These are phyloP conservation scores for Tursiops truncatus DNA, from an alignment of 2,113 vertebrate genomes.

Conservation along the genomic window DNA sequence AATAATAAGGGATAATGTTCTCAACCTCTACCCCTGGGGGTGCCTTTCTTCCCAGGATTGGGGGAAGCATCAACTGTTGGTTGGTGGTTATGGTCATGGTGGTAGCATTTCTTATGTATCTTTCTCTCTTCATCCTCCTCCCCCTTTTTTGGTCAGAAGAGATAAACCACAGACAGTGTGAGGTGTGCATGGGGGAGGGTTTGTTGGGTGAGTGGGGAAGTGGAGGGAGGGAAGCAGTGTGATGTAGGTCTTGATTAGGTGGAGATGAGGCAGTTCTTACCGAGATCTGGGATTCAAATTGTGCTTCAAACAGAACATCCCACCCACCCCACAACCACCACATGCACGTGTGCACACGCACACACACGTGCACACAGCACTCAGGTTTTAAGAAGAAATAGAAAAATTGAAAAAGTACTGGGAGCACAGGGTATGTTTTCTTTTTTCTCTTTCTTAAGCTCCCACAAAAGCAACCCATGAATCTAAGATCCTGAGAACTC, in stretches of 20 bases:
- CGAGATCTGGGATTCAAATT: neutral
- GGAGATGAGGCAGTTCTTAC: neutral
- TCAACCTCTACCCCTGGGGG: neutral
- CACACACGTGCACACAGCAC: neutral
- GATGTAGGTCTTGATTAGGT: neutral
- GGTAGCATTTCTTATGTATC: neutral
- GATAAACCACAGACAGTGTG: neutral
- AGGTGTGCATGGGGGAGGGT: neutral
- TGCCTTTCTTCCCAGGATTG: neutral
- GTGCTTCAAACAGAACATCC: neutral
- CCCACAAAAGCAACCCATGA: neutral
- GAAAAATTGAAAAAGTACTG: neutral
- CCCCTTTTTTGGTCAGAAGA: neutral
- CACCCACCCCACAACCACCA: neutral
- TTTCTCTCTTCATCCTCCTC: neutral
- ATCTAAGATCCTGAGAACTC: neutral
- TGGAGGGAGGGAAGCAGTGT: neutral
- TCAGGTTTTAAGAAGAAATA: slow-evolving; percentile 1
- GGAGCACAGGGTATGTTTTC: neutral
- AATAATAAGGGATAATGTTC: neutral
- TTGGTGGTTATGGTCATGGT: neutral
- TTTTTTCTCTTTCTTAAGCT: neutral
- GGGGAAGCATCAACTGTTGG: neutral
- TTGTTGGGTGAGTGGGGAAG: neutral
- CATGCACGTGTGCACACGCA: neutral